Evolutionary conservation across 1,140 invertebrate species (phyloP).

Genomic region (Luehdorfia chinensis): DNA sequence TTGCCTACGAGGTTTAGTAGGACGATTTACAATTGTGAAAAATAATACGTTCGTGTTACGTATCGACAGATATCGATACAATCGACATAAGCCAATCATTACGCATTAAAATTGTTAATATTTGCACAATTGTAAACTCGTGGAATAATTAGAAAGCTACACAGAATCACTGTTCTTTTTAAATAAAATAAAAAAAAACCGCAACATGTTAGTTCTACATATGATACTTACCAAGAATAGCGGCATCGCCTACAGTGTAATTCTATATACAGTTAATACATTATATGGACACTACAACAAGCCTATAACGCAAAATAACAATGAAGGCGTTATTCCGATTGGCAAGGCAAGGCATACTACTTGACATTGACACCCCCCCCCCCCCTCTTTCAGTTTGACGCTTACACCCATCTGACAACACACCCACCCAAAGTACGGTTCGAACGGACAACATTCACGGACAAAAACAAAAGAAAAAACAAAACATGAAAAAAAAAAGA

Average conservation of each 20-base stretch:
- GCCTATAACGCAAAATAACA: constrained; percentile 73
- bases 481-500: constrained; percentile 47
- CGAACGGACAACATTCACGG: constrained; percentile 59
- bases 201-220: constrained; percentile 32
- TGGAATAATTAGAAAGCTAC: constrained; percentile 47
- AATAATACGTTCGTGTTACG: constrained; percentile 16
- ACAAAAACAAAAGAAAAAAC: constrained; percentile 41
- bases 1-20: constrained; percentile 28
- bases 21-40: constrained; percentile 46
- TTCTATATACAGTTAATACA: constrained; percentile 52
- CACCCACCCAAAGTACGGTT: constrained; percentile 48
- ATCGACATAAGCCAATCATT: background rate
- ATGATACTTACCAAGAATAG: constrained; percentile 37
- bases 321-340: constrained; percentile 49
- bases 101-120: constrained; percentile 20
- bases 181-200: constrained; percentile 22
- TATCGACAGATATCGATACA: constrained; percentile 12
- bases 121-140: constrained; percentile 52
- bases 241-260: constrained; percentile 21
- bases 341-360: constrained; percentile 56
- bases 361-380: constrained; percentile 37
- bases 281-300: constrained; percentile 65
- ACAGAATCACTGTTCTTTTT: constrained; percentile 41
- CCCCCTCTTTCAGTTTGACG: constrained; percentile 52
- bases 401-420: constrained; percentile 57